A percentile compares a stretch with the other conserved stretches of the same genome.
Conservation (phyloP, 1,140 invertebrate genomes). For the Homalodisca vitripennis region DNA sequence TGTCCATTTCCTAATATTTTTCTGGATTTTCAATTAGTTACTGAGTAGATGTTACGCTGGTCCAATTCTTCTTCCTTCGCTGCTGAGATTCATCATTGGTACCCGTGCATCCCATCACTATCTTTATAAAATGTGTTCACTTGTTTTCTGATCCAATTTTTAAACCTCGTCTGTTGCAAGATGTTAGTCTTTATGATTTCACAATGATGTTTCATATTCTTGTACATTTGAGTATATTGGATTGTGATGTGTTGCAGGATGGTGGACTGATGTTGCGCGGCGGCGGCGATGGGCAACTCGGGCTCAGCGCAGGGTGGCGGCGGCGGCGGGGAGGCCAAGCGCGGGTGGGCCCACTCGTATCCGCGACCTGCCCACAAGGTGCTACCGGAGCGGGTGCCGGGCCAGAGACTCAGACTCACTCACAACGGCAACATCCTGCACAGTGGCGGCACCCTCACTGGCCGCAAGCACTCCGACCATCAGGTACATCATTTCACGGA, state of each 20-base stretch:
- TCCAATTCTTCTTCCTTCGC: too few relatives aligned
- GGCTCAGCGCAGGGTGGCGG: slow-evolving; percentile 28
- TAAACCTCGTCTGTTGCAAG: too few relatives aligned
- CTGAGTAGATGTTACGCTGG: too few relatives aligned
- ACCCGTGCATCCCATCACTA: too few relatives aligned
- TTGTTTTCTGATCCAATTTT: too few relatives aligned
- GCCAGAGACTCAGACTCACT: slow-evolving; percentile 63
- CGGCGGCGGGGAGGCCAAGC: not conserved
- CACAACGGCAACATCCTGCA: slow-evolving; percentile 78
- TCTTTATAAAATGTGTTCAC: too few relatives aligned
- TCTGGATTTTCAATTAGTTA: too few relatives aligned
- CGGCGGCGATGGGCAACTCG: slow-evolving; percentile 42
- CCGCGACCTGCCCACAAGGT: slow-evolving; percentile 47
- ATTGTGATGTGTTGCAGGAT: slow-evolving; percentile 13
- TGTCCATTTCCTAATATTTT: too few relatives aligned
- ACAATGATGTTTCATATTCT: too few relatives aligned
- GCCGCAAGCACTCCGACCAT: slow-evolving; percentile 50
- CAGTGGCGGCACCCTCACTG: slow-evolving; percentile 73
- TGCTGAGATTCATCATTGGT: too few relatives aligned
- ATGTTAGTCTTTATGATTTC: too few relatives aligned
- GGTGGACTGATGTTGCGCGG: not conserved
- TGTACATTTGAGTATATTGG: too few relatives aligned
- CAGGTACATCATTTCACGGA: slow-evolving; percentile 32
- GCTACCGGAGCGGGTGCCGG: slow-evolving; percentile 61
- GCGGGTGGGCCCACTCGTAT: slow-evolving; percentile 51